A percentile compares a stretch with the other conserved stretches of the same genome.
These are phyloP conservation scores for Ammodramus savannarum DNA, from an alignment of 2,113 vertebrate species.

Conservation along the genomic window DNA sequence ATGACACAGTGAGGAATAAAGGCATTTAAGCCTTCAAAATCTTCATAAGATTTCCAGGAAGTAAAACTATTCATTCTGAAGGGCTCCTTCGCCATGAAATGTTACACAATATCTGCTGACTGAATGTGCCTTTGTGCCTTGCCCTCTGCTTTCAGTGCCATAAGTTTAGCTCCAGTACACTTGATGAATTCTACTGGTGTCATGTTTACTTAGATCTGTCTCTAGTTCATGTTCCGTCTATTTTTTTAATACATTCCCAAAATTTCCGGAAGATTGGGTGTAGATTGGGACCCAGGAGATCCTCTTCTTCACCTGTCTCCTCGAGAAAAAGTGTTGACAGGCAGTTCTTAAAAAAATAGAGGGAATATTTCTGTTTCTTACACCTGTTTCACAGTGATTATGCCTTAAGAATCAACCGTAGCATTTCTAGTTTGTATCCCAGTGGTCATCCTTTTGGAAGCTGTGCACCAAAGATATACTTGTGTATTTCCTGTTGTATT, in stretches of 20 bases:
- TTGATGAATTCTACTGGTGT: conserved; percentile 18
- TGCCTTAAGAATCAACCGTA: not conserved
- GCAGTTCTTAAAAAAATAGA: not conserved
- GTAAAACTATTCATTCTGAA: conserved; percentile 8
- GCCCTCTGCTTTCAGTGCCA: not conserved
- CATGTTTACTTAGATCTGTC: conserved; percentile 30
- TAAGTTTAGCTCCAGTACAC: conserved; percentile 20
- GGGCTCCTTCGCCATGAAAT: not conserved
- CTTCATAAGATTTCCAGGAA: conserved; percentile 6
- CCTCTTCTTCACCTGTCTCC: not conserved
- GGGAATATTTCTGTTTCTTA: not conserved
- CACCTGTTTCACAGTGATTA: not conserved
- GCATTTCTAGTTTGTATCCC: not conserved
- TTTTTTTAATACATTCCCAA: not conserved
- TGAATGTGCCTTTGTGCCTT: conserved; percentile 55
- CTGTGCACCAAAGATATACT: not conserved
- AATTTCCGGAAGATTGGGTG: not conserved
- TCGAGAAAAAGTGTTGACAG: not conserved
- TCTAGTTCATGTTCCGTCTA: not conserved
- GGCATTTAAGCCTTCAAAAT: not conserved
- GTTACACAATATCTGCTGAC: not conserved
- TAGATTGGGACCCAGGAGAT: not conserved
- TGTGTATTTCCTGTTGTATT: not conserved
- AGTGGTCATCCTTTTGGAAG: not conserved
- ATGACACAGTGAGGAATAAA: not conserved